A percentile compares a stretch with the other conserved stretches of the same genome.
Evolutionary conservation across 2,797 vertebrate species (phyloP).

Genomic region (Syncerus caffer): DNA sequence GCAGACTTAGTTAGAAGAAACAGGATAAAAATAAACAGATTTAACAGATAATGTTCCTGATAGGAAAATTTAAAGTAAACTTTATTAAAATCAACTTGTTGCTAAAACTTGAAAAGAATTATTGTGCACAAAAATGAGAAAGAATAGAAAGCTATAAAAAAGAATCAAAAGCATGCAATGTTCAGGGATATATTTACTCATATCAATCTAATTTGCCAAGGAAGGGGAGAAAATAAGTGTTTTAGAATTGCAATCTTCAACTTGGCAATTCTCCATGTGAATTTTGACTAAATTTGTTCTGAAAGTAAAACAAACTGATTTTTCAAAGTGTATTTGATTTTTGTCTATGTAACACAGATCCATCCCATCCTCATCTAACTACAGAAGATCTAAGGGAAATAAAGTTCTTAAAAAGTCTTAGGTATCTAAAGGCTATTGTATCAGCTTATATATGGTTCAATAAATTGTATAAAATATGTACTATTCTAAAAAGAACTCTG

Average conservation of each 20-base stretch:
- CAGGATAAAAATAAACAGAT: neutral
- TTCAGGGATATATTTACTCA: neutral
- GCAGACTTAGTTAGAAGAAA: neutral
- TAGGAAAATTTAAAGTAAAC: neutral
- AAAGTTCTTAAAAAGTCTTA: neutral
- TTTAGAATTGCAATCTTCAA: neutral
- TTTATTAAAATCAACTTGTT: neutral
- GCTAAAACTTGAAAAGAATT: neutral
- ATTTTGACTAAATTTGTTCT: slow-evolving; percentile 14
- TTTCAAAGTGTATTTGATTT: neutral
- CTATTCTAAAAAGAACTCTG: neutral
- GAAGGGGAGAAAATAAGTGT: neutral
- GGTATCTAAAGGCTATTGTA: neutral
- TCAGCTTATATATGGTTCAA: neutral
- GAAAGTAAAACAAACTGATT: slow-evolving; percentile 2
- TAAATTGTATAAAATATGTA: neutral
- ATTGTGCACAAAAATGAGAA: neutral
- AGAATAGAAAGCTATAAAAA: neutral
- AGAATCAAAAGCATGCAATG: neutral
- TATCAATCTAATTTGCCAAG: slow-evolving; percentile 3
- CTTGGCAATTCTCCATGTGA: slow-evolving; percentile 21
- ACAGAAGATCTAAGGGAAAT: neutral
- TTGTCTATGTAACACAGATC: neutral
- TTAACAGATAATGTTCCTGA: neutral
- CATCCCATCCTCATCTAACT: neutral